Evolutionary conservation across 2,888 invertebrate species (phyloP), one percentile per base, ranked within the genome.

Genomic region (Caprella mutica): DNA sequence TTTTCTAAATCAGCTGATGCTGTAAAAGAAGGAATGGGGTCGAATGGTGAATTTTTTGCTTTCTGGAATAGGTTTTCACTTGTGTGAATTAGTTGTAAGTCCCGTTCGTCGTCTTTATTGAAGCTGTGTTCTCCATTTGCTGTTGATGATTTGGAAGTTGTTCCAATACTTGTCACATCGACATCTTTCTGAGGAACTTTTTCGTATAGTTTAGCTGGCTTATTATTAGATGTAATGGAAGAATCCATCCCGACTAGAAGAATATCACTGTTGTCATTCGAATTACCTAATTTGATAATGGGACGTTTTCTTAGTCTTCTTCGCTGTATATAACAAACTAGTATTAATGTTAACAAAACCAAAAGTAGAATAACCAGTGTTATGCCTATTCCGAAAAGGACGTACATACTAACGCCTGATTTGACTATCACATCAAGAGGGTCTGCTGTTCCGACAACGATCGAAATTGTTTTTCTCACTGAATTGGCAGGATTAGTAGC

Each of bases 181-280:
- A 67, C 48, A 48, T 68, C 68, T 5, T 62, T 61, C 53, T 67
- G 67, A 14, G 68, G 66, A 9, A 68, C 60, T 39, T 66, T 63
- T 44, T 67, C 65, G 57, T 68, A 68, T 38, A 59, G 60, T 12
- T 66, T 52, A 8, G 66, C 60, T n/a, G 68, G 66, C 52, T 66
- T 67, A 35, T 66, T 62, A 8, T 66, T 59, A 3, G 66, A 66
- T 48, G 65, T 67, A 17, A 86, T 81, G 67, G 88, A 87, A 63
- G 89, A 75, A 57, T 89, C 76, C 69, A 87, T 86, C n/a, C n/a
- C n/a, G 70, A 89, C 88, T 75, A 89, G 88, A 5, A 55, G 38
- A 17, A 55, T 54, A 33, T 52, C 43, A 4, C 55, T 30, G 2
- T 23, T 17, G 19, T 23, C 57, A 3, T 56, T 50, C 14, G 57